Evolutionary conservation across 2,113 vertebrate species (phyloP).

Genomic region (Gopherus flavomarginatus): DNA sequence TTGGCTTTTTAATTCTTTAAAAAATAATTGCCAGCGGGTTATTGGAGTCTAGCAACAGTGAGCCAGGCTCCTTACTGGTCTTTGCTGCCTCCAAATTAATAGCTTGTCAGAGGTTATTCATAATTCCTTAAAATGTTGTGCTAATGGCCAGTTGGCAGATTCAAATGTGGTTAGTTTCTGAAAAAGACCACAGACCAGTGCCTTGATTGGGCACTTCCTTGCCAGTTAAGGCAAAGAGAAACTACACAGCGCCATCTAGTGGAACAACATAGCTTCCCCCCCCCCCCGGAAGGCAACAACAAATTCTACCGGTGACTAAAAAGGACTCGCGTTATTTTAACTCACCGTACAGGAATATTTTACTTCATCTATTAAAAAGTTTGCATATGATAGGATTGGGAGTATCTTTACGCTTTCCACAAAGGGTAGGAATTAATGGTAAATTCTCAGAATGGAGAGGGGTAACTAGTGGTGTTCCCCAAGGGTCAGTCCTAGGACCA

Average conservation of each 20-base stretch:
- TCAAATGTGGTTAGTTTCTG: background rate
- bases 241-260: background rate
- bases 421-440: too few species aligned
- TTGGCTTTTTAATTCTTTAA: background rate
- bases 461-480: too few species aligned
- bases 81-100: background rate
- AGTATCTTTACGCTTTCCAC: background rate
- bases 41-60: background rate
- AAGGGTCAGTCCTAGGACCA: too few species aligned
- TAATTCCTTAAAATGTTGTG: background rate
- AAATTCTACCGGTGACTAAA: background rate
- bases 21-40: background rate
- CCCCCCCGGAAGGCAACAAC: background rate
- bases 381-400: background rate
- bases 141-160: background rate
- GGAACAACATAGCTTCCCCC: background rate
- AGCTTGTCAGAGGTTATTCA: background rate
- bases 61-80: background rate
- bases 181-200: background rate
- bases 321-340: background rate
- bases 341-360: background rate
- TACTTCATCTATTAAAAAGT: background rate
- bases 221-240: background rate
- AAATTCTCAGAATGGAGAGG: too few species aligned
- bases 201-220: rapidly evolving